Evolutionary conservation across 2,113 vertebrate species (phyloP), one percentile per base, ranked within the genome.

Genomic region (Myanophis thanlyinensis): DNA sequence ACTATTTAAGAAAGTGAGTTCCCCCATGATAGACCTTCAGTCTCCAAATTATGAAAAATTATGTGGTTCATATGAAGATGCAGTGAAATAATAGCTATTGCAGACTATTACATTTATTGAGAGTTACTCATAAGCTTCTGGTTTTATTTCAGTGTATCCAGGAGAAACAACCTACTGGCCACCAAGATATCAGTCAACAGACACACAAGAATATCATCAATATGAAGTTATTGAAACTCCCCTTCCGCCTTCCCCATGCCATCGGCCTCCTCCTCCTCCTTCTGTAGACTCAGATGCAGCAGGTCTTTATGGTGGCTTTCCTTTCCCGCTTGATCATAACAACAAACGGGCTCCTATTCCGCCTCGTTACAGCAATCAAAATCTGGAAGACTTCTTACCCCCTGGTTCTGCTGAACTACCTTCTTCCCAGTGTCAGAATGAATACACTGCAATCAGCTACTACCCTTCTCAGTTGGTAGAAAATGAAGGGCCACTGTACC

Each of bases 361-460:
- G 0, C 98, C 99, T 1, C 98, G 98, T 96, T 99, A 99, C 95
- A 99, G 98, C 98, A 98, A 98, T 97, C 99, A 99, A 96, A 98
- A 98, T 97, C 97, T 99, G 97, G 99, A 99, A 91, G 98, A 99
- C 95, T 98, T 99, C 96, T 96, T 99, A 92, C 98, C 98, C 0
- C 97, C 98, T 0, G 97, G 97, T 2, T 98, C 98, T 0, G 95
- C 92, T 25, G 98, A 99, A 0, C 86, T 97, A 6, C 98, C 97
- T 84, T 97, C 97, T 2, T 95, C 98, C 0, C 98, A 98, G 94
- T 98, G 99, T 95, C 98, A 98, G 95, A 98, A 99, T 0, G 98
- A 99, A 95, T 99, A 99, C 95, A 99, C 99, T 0, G 99, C 99
- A 95, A 98, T 99, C 97, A 99, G 99, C 97, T 99, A 99, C 97